Base-by-base conservation (phyloP, 1,140 invertebrate species). In the Vanessa tameamea region DNA sequence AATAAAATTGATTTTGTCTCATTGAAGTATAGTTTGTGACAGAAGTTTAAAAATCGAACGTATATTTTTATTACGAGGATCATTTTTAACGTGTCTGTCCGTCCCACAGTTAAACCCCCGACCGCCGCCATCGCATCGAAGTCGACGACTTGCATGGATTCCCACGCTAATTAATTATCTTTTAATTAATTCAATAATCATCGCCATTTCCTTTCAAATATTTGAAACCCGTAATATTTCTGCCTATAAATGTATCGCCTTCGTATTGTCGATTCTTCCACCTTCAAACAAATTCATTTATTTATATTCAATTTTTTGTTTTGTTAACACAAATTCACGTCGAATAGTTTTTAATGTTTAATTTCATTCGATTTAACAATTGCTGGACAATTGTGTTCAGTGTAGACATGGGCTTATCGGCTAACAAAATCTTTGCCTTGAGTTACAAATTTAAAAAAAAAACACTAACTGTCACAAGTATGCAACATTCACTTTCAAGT, bases 371-470 rank as follows among this genome's bases (percentile, higher is more conserved):
- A 75, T 75, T 65, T 16, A 78, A 78, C 82, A 80, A 82, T 87
- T 84, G 82, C 85, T 83, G 83, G 80, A 81, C 78, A 65, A 83
- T 81, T 82, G 78, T 77, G 77, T 82, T 77, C 78, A 76, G 75
- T 37, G 57, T 73, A 16, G 59, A 75, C 72, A 65, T 23, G 67
- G 64, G 61, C 63, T 57, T 16, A 43, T 69, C 16, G 57, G 57
- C 23, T 61, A 37, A 6, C 13, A 37, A 31, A 12, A 61, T 61
- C 57, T 61, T 37, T 61, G 31, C 57, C 57, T 61, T 8, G 14
- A 31, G 2, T 6, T 7, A 37, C 23, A 0, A 12, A 61, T 5
- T 15, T 3, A 15, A 26, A 13, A 59, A 61, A 61, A 61, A 61
- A 61, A 31, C 15, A 14, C 31, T 20, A 26, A 12, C 11, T 61